phyloP scores from a whole-genome alignment of 2,888 invertebrate genomes.

The Pollenia angustigena region DNA sequence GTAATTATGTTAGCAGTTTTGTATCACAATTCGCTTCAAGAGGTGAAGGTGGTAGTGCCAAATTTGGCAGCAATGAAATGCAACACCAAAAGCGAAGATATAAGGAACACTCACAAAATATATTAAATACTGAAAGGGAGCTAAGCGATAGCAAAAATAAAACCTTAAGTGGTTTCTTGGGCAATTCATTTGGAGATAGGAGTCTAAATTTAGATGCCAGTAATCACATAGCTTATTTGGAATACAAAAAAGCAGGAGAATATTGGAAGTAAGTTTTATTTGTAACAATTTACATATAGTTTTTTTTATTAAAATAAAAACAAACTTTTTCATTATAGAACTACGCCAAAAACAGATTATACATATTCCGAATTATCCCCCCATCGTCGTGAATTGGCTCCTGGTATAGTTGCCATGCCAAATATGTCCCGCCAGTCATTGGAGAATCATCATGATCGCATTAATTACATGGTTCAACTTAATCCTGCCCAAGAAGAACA shows the following conservation, averaged over 20 bases:
- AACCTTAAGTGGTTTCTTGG: conserved; percentile 71
- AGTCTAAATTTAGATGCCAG: conserved; percentile 76
- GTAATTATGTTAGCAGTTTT: conserved; percentile 73
- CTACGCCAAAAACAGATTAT: conserved; percentile 95
- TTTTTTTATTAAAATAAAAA: background rate
- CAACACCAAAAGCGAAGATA: conserved; percentile 64
- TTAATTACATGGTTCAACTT: conserved; percentile 82
- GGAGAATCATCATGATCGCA: conserved; percentile 86
- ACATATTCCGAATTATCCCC: conserved; percentile 93
- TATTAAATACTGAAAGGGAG: conserved; percentile 80
- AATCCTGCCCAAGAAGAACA: conserved; percentile 82
- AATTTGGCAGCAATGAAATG: conserved; percentile 15
- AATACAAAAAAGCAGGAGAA: conserved; percentile 91
- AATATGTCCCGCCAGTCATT: conserved; percentile 94
- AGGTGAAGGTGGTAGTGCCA: conserved; percentile 11
- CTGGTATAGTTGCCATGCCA: conserved; percentile 92
- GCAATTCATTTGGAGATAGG: conserved; percentile 65
- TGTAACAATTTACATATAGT: background rate
- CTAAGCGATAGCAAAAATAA: conserved; percentile 71
- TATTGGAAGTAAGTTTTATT: conserved; percentile 91
- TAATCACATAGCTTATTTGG: conserved; percentile 88
- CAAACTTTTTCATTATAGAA: conserved; percentile 85
- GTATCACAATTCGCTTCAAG: conserved; percentile 72
- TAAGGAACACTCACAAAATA: conserved; percentile 82
- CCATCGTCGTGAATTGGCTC: conserved; percentile 91